Base-by-base conservation (phyloP, 2,113 vertebrate genomes). In the Hystrix cristata region DNA sequence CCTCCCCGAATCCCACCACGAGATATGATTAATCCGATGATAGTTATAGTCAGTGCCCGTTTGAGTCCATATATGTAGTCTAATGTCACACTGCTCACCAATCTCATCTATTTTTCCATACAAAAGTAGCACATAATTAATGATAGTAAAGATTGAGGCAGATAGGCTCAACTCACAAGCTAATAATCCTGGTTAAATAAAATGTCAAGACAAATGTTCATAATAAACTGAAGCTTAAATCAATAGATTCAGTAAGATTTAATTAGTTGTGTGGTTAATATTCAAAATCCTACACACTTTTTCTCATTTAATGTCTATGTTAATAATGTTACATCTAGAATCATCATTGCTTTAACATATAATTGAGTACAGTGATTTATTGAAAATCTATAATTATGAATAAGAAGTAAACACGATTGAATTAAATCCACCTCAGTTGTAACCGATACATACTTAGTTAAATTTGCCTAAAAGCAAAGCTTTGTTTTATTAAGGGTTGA, bases 171-270 rank as follows among this genome's bases (percentile, higher is more conserved):
- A 87, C 90, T 94, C 86, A 89, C 18, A 94, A 94, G 38, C 55
- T 81, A 95, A 51, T 65, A 97, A 87, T 72, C 12, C 4, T 87
- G n/a, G 38, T 72, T 95, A 95, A 95, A 80, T 87, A 60, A 95
- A 97, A 90, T 87, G 89, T n/a, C 38, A 87, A 69, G 31, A 91
- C 59, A 95, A 97, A 95, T 27, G 59, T 19, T 95, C 34, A 82
- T n/a, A 93, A 93, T 95, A 92, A 83, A 71, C 0, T 1, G 5
- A 64, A 93, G 13, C 11, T 13, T 59, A 85, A 84, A 51, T 92
- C 82, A 97, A 43, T 51, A 3, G 5, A 90, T 96, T 97, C 89
- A 71, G 38, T 64, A 80, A 38, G 82, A 96, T 96, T 97, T 96
- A 90, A 96, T 85, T 88, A 96, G 46, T 90, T 43, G 10, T 96